Evolutionary conservation across 2,888 invertebrate species (phyloP).

Genomic region (Oscheius onirici): DNA sequence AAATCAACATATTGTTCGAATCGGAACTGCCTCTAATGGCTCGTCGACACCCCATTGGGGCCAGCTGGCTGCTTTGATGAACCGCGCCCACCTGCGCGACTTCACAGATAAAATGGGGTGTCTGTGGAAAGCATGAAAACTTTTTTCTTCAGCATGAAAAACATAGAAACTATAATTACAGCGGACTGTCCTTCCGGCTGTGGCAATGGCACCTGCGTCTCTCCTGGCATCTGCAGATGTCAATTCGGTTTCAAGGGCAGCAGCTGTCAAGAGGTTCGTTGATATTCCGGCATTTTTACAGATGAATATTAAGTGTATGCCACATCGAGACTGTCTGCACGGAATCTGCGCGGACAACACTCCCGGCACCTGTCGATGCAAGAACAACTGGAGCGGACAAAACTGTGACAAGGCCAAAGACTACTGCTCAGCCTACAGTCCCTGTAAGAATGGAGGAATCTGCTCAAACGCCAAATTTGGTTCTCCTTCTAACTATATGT

Average conservation of each 20-base stretch:
- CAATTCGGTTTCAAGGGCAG: slow-evolving; percentile 21
- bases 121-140: background rate
- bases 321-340: slow-evolving; percentile 11
- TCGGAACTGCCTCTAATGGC: slow-evolving; percentile 25
- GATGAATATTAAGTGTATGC: slow-evolving; percentile 22
- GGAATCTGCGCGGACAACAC: slow-evolving; percentile 25
- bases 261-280: slow-evolving; percentile 26
- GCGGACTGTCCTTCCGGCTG: slow-evolving; percentile 29
- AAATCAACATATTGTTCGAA: slow-evolving; percentile 27
- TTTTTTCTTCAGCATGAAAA: too few relatives aligned
- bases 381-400: slow-evolving; percentile 13
- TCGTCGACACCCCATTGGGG: slow-evolving; percentile 31
- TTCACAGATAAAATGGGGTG: slow-evolving; percentile 9
- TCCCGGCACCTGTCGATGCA: slow-evolving; percentile 28
- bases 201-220: slow-evolving; percentile 31
- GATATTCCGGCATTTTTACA: slow-evolving; percentile 1
- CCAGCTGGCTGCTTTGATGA: slow-evolving; percentile 31
- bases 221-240: slow-evolving; percentile 28
- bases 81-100: slow-evolving; percentile 32
- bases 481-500: background rate
- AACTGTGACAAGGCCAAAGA: slow-evolving; percentile 18
- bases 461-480: slow-evolving; percentile 15
- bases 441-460: slow-evolving; percentile 30
- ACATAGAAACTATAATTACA: slow-evolving; percentile 9
- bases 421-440: slow-evolving; percentile 22